Base-by-base conservation (phyloP, 2,113 vertebrate genomes). In the Castor canadensis region DNA sequence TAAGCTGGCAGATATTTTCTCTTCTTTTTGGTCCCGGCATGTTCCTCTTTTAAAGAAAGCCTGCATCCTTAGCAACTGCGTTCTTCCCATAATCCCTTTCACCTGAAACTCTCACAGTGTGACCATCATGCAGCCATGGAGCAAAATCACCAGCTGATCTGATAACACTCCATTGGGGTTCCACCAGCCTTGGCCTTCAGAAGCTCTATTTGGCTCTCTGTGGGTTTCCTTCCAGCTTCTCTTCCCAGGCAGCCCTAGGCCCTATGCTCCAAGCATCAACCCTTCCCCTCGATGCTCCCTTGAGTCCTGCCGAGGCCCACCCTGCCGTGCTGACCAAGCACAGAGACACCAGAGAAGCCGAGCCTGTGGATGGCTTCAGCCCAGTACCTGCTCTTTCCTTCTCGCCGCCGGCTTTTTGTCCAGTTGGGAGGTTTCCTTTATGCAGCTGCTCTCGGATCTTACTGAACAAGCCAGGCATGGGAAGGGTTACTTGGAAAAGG, bases 321-420 rank as follows among this genome's bases (percentile, higher is more conserved):
- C 7, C n/a, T 22, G 30, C 30, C 1, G 0, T 3, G 72, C 56
- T 58, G 43, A 15, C 85, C 35, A 38, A 43, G 13, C 9, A 13
- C 4, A 11, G 43, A 52, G 43, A 43, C n/a, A 54, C 15, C 43
- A 38, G 62, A 81, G 32, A 72, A 28, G 60, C 35, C 43, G 45
- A 15, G 10, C 2, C 0, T 7, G 0, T 22, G 0, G 3, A 5
- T 13, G 5, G 38, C 26, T 19, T 30, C 76, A 26, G 6, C 13
- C 40, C 64, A 1, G 17, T 1, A 15, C 7, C 43, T 24, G 2
- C 32, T 45, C 10, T 3, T 43, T 9, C 22, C 32, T 40, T 77
- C 20, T 72, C 2, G 0, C 66, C 6, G 3, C 6, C 8, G 38
- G 3, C 71, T 12, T 91, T 91, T 35, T 40, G n/a, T 32, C 35